Percentiles rank a stretch among this genome's conserved stretches.
phyloP scores from a whole-genome alignment of 2,888 invertebrate genomes.

The Notocelia uddmanniana region DNA sequence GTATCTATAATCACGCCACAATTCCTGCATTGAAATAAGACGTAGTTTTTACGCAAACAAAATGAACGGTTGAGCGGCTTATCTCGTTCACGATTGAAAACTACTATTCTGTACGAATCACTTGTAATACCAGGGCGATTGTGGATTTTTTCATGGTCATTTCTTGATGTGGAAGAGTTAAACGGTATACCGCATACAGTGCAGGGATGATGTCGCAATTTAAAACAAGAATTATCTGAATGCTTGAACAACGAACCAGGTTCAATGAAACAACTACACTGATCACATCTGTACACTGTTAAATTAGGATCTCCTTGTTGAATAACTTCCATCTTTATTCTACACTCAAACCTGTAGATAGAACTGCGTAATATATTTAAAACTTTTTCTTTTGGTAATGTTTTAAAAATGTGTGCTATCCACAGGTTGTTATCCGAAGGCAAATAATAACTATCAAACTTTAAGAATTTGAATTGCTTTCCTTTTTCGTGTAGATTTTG shows the following conservation, averaged over 20 bases:
- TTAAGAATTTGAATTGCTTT: constrained; percentile 52
- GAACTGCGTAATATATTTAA: constrained; percentile 59
- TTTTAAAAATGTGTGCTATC: constrained; percentile 66
- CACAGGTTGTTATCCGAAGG: constrained; percentile 62
- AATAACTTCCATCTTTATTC: constrained; percentile 66
- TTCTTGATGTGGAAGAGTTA: constrained; percentile 54
- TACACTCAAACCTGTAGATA: constrained; percentile 67
- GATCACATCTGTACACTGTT: constrained; percentile 68
- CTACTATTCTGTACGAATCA: constrained; percentile 63
- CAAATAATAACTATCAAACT: constrained; percentile 68
- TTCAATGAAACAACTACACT: constrained; percentile 64
- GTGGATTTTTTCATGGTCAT: constrained; percentile 65
- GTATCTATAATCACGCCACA: constrained; percentile 65
- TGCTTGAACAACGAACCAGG: constrained; percentile 60
- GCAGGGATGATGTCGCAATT: constrained; percentile 61
- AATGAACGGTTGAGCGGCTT: constrained; percentile 57
- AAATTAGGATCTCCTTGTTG: constrained; percentile 61
- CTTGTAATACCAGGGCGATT: constrained; percentile 48
- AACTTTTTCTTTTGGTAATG: constrained; percentile 53
- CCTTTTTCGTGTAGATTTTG: constrained; percentile 52
- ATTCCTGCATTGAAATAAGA: constrained; percentile 70
- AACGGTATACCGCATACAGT: constrained; percentile 64
- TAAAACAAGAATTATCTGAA: constrained; percentile 56
- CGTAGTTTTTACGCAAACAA: constrained; percentile 54
- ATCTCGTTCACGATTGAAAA: constrained; percentile 65